Evolutionary conservation across 2,888 invertebrate genomes (phyloP), one percentile per base, ranked within the genome.

Genomic region (Serripes groenlandicus): DNA sequence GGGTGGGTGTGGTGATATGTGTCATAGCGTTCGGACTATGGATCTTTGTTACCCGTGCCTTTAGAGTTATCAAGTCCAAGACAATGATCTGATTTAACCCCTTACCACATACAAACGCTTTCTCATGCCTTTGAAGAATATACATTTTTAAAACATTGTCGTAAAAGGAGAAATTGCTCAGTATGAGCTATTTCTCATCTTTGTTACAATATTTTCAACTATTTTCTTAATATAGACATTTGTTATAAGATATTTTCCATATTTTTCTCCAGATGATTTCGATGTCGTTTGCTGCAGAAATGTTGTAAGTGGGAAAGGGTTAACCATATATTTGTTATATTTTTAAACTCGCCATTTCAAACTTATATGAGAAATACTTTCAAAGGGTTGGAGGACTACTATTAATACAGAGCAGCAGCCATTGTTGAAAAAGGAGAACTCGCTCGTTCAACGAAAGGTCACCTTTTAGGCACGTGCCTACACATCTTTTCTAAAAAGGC

Each of bases 21-120:
- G 96, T 97, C 1, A 96, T 97, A 72, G 97, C 98, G 0, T 97
- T 97, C 0, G 95, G 97, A 26, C 95, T 98, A 18, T 98, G 98
- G 98, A 97, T 98, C 88, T 95, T 98, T 73, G 95, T 98, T 23
- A 97, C 98, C 30, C 98, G 98, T 95, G 97, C 98, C 91, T 97
- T 98, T 97, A 96, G 98, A 92, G 89, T 93, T 0, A 93, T 93
- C 68, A 92, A 90, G 78, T 91, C 93, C 1, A 93, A 93, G 83
- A 92, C 92, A 5, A 92, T 93, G 91, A 78, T 92, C 3, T 49
- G 49, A 49, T 49, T 49, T 5, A 3, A 49, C 49, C 49, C 49
- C 21, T 49, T 49, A 1, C 49, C 49, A 5, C 7, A 49, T 5
- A 49, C 15, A 1, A 1, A 15, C 49, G 49, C 2, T 42, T 42